Percentiles rank a stretch among this genome's conserved stretches.
phyloP scores from a whole-genome alignment of 1,140 invertebrate species.

The Heliconius hermathena region DNA sequence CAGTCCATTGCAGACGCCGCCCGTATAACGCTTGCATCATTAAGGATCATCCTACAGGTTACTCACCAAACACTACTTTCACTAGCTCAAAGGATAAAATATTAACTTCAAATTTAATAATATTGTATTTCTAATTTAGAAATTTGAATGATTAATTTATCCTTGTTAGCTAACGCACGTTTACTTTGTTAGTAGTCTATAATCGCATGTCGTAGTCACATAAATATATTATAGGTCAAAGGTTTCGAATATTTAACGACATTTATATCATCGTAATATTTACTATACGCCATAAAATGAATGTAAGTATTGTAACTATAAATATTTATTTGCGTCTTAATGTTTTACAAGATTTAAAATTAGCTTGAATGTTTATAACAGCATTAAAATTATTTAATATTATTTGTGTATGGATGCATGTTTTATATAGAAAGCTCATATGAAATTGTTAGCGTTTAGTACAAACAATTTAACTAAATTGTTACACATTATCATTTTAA shows the following conservation, averaged over 20 bases:
- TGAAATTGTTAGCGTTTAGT: too few species aligned
- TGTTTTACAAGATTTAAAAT: not conserved
- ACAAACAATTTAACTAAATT: too few species aligned
- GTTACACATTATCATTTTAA: too few species aligned
- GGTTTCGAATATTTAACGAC: not conserved
- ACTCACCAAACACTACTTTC: slow-evolving; percentile 32
- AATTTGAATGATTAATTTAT: not conserved
- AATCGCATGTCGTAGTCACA: slow-evolving; percentile 8
- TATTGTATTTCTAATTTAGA: not conserved
- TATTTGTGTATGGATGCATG: not conserved
- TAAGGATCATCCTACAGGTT: slow-evolving; percentile 65
- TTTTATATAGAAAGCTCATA: not conserved
- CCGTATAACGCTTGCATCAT: slow-evolving; percentile 66
- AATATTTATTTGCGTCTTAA: not conserved
- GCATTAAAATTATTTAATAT: not conserved
- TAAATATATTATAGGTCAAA: slow-evolving; percentile 5
- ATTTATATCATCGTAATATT: slow-evolving; percentile 4
- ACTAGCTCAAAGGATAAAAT: not conserved
- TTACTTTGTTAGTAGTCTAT: not conserved
- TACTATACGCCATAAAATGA: not conserved
- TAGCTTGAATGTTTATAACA: not conserved
- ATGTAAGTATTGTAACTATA: not conserved
- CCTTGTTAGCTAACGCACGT: slow-evolving; percentile 2
- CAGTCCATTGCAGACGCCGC: slow-evolving; percentile 64
- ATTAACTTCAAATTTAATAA: not conserved